A percentile compares a stretch with the other conserved stretches of the same genome.
Evolutionary conservation across 2,113 vertebrate species (phyloP).

Genomic region (Athene cunicularia): DNA sequence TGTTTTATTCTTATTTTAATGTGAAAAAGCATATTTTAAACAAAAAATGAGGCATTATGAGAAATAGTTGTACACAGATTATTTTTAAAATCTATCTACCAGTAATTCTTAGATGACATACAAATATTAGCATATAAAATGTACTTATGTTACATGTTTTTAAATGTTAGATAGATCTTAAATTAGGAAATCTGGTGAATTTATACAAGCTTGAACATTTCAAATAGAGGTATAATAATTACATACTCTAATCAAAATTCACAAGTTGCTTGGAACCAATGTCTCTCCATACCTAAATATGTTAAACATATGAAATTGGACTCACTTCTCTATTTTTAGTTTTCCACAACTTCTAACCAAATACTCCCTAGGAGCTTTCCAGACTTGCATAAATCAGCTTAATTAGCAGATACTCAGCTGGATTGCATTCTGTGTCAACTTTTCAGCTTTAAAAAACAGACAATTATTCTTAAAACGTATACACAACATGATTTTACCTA

Average conservation of each 20-base stretch:
- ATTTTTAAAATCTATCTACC: background rate
- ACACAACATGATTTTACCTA: background rate
- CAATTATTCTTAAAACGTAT: background rate
- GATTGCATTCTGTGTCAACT: background rate
- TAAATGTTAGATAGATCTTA: background rate
- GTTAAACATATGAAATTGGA: background rate
- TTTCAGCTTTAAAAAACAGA: background rate
- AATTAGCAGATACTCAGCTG: constrained; percentile 13
- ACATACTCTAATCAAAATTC: background rate
- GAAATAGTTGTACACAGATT: background rate
- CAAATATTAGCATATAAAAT: background rate
- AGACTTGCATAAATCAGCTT: background rate
- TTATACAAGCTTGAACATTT: background rate
- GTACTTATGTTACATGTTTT: background rate
- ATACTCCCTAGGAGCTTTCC: background rate
- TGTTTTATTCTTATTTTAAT: background rate
- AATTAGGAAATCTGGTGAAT: background rate
- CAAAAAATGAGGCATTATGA: background rate
- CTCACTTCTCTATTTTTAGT: background rate
- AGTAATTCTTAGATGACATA: background rate
- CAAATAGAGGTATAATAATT: background rate
- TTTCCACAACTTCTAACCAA: background rate
- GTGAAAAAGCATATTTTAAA: background rate
- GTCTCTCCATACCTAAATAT: background rate
- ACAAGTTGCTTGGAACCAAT: background rate